phyloP scores from a whole-genome alignment of 2,888 invertebrate species.

The Rotaria macrura region DNA sequence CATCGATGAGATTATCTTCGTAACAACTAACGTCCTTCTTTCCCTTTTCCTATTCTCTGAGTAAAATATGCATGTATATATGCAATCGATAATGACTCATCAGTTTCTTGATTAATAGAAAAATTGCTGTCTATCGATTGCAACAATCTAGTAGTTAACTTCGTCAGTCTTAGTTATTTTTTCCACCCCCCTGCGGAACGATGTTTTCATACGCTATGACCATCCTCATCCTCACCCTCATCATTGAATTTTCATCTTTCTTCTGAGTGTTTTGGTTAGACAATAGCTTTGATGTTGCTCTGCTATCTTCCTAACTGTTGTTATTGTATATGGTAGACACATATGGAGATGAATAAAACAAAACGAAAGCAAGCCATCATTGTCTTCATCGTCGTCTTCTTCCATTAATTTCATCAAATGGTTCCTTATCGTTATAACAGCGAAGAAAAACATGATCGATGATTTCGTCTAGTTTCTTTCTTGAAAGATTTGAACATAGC shows the following conservation, averaged over 20 bases:
- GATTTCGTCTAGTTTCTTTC: slow-evolving; percentile 62
- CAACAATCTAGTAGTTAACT: neutral
- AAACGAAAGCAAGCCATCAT: neutral
- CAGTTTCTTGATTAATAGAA: neutral
- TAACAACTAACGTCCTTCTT: neutral
- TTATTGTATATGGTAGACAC: neutral
- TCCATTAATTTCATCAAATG: slow-evolving; percentile 58
- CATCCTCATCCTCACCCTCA: too few species aligned
- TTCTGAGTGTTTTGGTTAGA: neutral
- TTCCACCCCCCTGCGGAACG: neutral
- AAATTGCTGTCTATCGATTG: neutral
- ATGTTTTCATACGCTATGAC: neutral
- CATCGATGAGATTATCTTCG: neutral
- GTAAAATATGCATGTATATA: too few species aligned
- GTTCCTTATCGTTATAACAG: slow-evolving; percentile 83
- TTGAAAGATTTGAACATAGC: slow-evolving; percentile 65
- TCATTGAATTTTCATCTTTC: neutral
- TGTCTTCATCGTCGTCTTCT: neutral
- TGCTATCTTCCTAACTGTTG: neutral
- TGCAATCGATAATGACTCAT: neutral
- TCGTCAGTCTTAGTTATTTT: neutral
- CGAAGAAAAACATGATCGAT: slow-evolving; percentile 77
- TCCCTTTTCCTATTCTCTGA: too few species aligned
- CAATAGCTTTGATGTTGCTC: neutral
- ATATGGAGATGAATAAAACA: neutral